phyloP scores from a whole-genome alignment of 1,140 invertebrate genomes.

The Euwallacea fornicatus region DNA sequence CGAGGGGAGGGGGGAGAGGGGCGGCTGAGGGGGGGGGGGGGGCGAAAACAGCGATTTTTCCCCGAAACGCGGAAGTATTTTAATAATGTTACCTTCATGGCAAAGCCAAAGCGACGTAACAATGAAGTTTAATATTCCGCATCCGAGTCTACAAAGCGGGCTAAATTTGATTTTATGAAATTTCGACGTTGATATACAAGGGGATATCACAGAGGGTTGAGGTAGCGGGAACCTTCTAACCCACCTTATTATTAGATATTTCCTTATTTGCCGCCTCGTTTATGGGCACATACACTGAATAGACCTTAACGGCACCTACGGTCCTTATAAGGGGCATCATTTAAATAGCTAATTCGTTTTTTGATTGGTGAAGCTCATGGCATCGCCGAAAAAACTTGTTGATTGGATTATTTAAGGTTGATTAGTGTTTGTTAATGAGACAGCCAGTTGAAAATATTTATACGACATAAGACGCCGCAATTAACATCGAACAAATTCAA shows the following conservation, averaged over 20 bases:
- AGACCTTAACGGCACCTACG: constrained; percentile 8
- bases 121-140: constrained; percentile 14
- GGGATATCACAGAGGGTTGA: not conserved
- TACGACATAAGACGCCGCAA: not conserved
- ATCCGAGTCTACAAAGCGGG: not conserved
- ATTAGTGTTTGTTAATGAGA: constrained; percentile 28
- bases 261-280: no score
- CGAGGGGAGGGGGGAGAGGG: not conserved
- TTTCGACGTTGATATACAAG: constrained; percentile 10
- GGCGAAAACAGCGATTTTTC: not conserved
- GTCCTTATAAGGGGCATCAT: constrained; percentile 18
- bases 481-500: not conserved
- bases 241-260: not conserved
- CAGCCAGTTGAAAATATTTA: constrained; percentile 7
- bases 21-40: not conserved
- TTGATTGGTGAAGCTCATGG: not conserved
- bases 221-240: not conserved
- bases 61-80: not conserved
- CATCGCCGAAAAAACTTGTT: constrained; percentile 16
- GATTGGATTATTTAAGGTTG: constrained; percentile 25
- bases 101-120: not conserved
- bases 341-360: constrained; percentile 26
- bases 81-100: not conserved
- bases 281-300: not conserved
- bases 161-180: constrained; percentile 13